Conservation (phyloP, 2,888 invertebrate genomes). For the Ectemnius lituratus region DNA sequence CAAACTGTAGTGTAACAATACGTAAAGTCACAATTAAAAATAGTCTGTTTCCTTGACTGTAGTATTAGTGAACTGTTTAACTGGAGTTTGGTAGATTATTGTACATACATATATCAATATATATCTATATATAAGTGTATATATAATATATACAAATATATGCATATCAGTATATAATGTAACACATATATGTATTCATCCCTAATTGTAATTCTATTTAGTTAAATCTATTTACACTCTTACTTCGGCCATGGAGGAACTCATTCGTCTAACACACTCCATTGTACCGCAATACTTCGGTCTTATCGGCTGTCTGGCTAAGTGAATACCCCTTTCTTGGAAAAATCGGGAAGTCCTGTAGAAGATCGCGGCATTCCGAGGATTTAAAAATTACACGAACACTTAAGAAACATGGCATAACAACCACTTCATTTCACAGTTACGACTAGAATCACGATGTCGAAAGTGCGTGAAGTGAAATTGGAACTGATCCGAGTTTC, state of each 20-base stretch:
- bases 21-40: slow-evolving; percentile 50
- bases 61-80: slow-evolving; percentile 50
- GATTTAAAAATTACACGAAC: neutral
- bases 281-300: slow-evolving; percentile 50
- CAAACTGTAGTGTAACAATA: slow-evolving; percentile 22
- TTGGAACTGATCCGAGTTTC: slow-evolving; percentile 9
- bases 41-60: slow-evolving; percentile 34
- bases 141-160: slow-evolving; percentile 48
- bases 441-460: slow-evolving; percentile 46
- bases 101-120: slow-evolving; percentile 58
- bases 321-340: neutral
- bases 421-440: slow-evolving; percentile 23
- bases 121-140: slow-evolving; percentile 28
- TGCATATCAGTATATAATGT: slow-evolving; percentile 34
- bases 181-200: slow-evolving; percentile 32
- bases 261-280: slow-evolving; percentile 70
- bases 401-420: slow-evolving; percentile 10
- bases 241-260: slow-evolving; percentile 72
- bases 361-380: neutral
- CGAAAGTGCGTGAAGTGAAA: neutral
- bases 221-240: slow-evolving; percentile 56
- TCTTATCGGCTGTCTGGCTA: neutral
- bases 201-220: slow-evolving; percentile 26
- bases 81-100: slow-evolving; percentile 63
- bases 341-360: slow-evolving; percentile 1